Evolutionary conservation across 2,797 vertebrate genomes (phyloP), one percentile per base, ranked within the genome.

Genomic region (Eurystomus glaucurus): DNA sequence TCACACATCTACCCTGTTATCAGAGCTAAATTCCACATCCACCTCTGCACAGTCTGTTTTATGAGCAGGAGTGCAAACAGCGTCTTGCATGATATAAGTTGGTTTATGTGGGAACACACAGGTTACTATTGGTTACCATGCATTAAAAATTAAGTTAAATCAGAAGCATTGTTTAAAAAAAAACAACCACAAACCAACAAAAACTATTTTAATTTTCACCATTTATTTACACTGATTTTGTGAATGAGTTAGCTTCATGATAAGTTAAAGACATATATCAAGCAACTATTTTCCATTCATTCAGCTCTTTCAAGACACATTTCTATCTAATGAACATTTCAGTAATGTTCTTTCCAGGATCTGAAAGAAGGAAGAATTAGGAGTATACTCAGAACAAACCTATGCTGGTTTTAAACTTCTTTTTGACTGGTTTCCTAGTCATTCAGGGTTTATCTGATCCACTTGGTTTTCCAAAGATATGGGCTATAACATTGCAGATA

Each of bases 1-100:
- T 90, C 85, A 90, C 90, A 96, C 79, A 91, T 90, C 91, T 96
- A 92, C 54, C 91, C 75, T 87, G 92, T 76, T 95, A 97, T 92
- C 86, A 96, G 94, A 87, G 69, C 81, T 97, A 91, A 95, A 96
- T 93, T 95, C 92, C 71, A 87, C 86, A 95, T 85, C 95, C 96
- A 85, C 94, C 94, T 62, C 88, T 95, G 93, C 96, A 96, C 95
- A 97, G 94, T 96, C 96, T 98, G 90, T 97, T 92, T 85, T 72
- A 72, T 72, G 19, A 95, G 64, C 72, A 91, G 75, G 74, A 97
- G 71, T 95, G 81, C 94, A 97, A 96, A 97, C 81, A 95, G 72
- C 0, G 93, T 94, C 88, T 96, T 97, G 91, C 92, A 93, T 97
- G 84, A 83, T 96, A 77, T 57, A 87, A 95, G 62, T 19, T 80